A percentile compares a stretch with the other conserved stretches of the same genome.
Conservation (phyloP, 1,140 invertebrate species). For the Ylistrum balloti region DNA sequence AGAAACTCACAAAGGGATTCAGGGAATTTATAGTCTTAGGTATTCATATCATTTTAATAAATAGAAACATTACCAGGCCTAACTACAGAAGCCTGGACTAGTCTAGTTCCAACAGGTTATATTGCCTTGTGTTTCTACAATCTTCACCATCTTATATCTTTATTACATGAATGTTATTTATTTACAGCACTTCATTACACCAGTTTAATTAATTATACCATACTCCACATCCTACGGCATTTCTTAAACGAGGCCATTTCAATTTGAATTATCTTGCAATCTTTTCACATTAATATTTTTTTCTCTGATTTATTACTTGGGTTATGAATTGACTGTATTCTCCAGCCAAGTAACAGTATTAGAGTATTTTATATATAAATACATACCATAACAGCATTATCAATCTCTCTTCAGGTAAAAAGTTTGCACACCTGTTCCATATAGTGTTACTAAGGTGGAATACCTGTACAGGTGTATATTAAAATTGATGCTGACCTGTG, state of each 20-base stretch:
- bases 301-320: no score
- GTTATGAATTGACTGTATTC: neutral
- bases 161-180: neutral
- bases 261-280: neutral
- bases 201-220: neutral
- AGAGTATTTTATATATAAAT: no score
- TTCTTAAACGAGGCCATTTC: neutral
- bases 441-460: neutral
- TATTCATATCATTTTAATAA: no score
- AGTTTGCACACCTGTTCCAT: neutral
- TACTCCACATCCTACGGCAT: neutral
- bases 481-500: neutral
- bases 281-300: neutral
- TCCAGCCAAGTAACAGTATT: no score
- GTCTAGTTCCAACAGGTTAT: no score
- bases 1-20: neutral
- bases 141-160: neutral
- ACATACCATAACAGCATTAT: neutral
- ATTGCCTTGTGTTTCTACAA: neutral
- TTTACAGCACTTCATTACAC: neutral
- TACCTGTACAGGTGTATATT: neutral
- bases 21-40: neutral
- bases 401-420: neutral
- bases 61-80: neutral
- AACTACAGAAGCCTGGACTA: neutral